Evolutionary conservation across 2,797 vertebrate species (phyloP).

Genomic region (Muraenolepis orangiensis): DNA sequence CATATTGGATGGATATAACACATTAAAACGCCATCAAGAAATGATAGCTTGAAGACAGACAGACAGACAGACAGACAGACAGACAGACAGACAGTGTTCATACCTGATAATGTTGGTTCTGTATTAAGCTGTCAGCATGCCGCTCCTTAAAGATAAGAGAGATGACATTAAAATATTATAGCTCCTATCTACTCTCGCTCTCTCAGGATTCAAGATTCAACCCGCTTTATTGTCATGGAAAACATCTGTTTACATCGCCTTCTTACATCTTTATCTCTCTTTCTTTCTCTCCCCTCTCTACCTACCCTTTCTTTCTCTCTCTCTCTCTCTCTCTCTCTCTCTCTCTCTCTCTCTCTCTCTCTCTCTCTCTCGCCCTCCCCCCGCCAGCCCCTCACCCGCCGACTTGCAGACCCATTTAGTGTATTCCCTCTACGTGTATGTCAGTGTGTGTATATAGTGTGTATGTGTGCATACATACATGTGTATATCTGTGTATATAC

Average conservation of each 20-base stretch:
- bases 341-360: background rate
- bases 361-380: background rate
- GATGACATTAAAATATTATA: background rate
- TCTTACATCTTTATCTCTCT: background rate
- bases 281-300: background rate
- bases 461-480: constrained; percentile 24
- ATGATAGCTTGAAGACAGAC: background rate
- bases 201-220: too few relatives aligned
- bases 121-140: constrained; percentile 90
- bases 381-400: background rate
- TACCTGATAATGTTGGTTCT: constrained; percentile 96
- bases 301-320: background rate
- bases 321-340: background rate
- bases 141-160: constrained; percentile 79
- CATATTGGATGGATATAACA: background rate
- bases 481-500: constrained; percentile 1
- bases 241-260: too few relatives aligned
- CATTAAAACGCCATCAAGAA: background rate
- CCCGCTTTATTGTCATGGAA: too few relatives aligned
- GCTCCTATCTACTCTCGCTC: background rate
- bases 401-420: too few relatives aligned
- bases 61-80: background rate
- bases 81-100: background rate
- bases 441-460: background rate
- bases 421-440: background rate